These are phyloP conservation scores for Chelidonichthys spinosus DNA, from an alignment of 2,797 vertebrate genomes.

Conservation along the genomic window DNA sequence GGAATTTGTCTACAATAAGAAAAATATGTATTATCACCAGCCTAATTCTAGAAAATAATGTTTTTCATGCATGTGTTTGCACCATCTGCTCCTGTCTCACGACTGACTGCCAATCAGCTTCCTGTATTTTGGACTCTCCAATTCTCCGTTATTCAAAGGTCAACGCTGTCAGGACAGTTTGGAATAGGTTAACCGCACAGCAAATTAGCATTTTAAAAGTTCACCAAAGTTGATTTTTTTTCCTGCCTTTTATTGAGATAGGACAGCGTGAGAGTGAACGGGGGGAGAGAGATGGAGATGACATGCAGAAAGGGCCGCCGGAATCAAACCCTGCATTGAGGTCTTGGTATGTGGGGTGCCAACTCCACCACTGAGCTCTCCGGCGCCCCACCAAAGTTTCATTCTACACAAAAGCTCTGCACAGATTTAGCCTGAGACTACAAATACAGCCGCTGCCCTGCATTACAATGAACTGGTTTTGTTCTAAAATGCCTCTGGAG, in stretches of 20 bases:
- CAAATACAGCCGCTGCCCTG: neutral
- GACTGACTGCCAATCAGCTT: slow-evolving; percentile 3
- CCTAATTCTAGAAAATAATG: neutral
- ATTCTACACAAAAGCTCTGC: neutral
- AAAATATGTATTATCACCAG: neutral
- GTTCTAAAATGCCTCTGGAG: neutral
- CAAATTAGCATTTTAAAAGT: slow-evolving; percentile 29
- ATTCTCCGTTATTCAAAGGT: slow-evolving; percentile 37
- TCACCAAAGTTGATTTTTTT: slow-evolving; percentile 14
- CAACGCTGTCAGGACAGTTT: slow-evolving; percentile 30
- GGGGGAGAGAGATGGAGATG: no score
- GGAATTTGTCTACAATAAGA: slow-evolving; percentile 2
- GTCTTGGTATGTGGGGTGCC: no score
- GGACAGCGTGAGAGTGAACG: no score
- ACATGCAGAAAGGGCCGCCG: no score
- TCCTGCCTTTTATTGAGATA: no score
- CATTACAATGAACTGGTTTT: slow-evolving; percentile 16
- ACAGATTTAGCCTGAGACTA: neutral
- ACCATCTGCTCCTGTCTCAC: neutral
- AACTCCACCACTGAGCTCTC: no score
- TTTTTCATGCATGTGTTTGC: slow-evolving; percentile 1
- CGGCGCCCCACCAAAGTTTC: slow-evolving; percentile 9
- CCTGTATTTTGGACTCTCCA: neutral
- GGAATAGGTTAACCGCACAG: slow-evolving; percentile 4
- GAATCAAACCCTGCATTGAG: no score